These are phyloP conservation scores for Poecilia gillii DNA, from an alignment of 2,797 vertebrate genomes.

Conservation along the genomic window DNA sequence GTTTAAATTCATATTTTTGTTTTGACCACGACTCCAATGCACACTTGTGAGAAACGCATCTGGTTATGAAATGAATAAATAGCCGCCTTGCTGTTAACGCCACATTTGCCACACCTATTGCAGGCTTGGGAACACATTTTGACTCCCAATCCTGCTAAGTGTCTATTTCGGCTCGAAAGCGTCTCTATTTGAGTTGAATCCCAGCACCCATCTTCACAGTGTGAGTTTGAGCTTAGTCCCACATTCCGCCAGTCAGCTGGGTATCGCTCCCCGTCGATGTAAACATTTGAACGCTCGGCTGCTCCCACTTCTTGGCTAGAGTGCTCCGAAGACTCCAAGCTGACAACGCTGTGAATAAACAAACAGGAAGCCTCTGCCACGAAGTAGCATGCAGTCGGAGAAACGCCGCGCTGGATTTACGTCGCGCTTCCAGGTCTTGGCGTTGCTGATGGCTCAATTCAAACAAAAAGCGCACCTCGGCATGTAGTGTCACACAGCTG, in stretches of 20 bases:
- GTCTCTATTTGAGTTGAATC: slow-evolving; percentile 32
- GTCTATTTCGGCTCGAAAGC: slow-evolving; percentile 3
- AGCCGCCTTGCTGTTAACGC: background rate
- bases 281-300: slow-evolving; percentile 30
- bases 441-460: slow-evolving; percentile 11
- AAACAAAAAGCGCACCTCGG: background rate
- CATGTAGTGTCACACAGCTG: slow-evolving; percentile 1
- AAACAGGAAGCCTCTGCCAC: slow-evolving; percentile 27
- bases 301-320: slow-evolving; percentile 33
- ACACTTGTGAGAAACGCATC: background rate
- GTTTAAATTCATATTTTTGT: background rate
- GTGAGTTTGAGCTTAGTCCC: background rate
- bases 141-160: background rate
- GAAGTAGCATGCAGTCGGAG: background rate
- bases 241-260: slow-evolving; percentile 28
- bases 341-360: slow-evolving; percentile 37
- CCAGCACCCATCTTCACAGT: slow-evolving; percentile 25
- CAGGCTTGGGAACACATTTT: background rate
- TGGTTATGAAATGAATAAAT: background rate
- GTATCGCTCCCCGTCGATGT: slow-evolving; percentile 31
- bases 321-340: slow-evolving; percentile 23
- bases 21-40: background rate
- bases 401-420: background rate
- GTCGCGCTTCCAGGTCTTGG: slow-evolving; percentile 2
- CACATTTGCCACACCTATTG: slow-evolving; percentile 5